A percentile compares a stretch with the other conserved stretches of the same genome.
Conservation (phyloP, 1,140 invertebrate genomes). For the Cotesia glomerata region DNA sequence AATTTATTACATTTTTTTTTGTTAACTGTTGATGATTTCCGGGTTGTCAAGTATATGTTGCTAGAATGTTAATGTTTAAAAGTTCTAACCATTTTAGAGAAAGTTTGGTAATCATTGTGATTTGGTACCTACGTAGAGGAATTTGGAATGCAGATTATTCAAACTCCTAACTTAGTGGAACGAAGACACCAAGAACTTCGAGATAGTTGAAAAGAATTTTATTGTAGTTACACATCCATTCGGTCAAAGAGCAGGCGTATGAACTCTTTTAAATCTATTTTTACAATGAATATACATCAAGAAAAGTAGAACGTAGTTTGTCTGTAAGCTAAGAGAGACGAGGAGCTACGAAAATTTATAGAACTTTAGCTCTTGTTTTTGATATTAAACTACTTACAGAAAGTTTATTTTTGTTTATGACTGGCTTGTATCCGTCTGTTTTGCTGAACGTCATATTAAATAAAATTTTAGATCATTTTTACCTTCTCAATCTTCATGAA, state of each 20-base stretch:
- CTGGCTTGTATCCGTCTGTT: too few species aligned
- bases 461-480: too few species aligned
- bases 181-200: background rate
- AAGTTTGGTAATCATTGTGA: conserved; percentile 32
- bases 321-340: background rate
- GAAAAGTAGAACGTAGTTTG: background rate
- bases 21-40: conserved; percentile 11
- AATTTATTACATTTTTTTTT: background rate
- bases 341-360: too few species aligned
- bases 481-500: too few species aligned
- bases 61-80: conserved; percentile 23
- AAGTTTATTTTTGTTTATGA: too few species aligned
- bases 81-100: conserved; percentile 10
- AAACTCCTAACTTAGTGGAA: conserved; percentile 11
- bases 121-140: conserved; percentile 26
- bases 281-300: background rate
- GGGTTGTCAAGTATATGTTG: conserved; percentile 13
- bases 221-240: background rate
- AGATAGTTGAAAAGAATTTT: background rate
- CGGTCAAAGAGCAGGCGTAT: background rate
- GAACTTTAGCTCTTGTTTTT: too few species aligned
- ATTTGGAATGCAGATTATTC: conserved; percentile 28
- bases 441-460: too few species aligned
- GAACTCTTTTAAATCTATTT: background rate
- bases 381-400: too few species aligned